Percentiles rank a stretch among this genome's conserved stretches.
Evolutionary conservation across 2,888 invertebrate genomes (phyloP).

Genomic region (Drosophila meridiana): DNA sequence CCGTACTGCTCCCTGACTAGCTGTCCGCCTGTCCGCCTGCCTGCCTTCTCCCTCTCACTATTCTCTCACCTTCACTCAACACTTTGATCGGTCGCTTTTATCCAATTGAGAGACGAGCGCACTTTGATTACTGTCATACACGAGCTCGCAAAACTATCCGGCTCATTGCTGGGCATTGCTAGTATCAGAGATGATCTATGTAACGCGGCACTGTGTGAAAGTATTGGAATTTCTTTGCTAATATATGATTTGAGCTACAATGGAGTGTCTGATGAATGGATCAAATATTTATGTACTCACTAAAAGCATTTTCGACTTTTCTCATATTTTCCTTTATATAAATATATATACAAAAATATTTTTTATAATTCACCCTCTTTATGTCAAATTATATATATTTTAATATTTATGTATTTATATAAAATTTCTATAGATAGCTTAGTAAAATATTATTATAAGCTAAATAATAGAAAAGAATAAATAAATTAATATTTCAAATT

Average conservation of each 20-base stretch:
- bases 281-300: not conserved
- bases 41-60: not conserved
- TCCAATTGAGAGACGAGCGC: conserved; percentile 54
- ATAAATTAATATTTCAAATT: too few species aligned
- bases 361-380: too few species aligned
- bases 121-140: conserved; percentile 48
- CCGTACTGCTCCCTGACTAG: not conserved
- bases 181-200: conserved; percentile 29
- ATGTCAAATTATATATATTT: too few species aligned
- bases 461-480: too few species aligned
- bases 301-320: not conserved
- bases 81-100: conserved; percentile 38
- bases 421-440: too few species aligned
- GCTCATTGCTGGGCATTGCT: not conserved
- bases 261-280: not conserved
- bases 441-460: too few species aligned
- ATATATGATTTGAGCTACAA: not conserved
- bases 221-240: not conserved
- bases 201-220: not conserved
- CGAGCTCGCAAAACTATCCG: conserved; percentile 8
- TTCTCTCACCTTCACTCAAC: conserved; percentile 5
- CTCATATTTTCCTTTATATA: not conserved
- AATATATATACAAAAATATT: not conserved
- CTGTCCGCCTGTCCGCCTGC: not conserved
- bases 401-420: too few species aligned